Evolutionary conservation across 1,140 invertebrate genomes (phyloP).

Genomic region (Heliconius melpomene): DNA sequence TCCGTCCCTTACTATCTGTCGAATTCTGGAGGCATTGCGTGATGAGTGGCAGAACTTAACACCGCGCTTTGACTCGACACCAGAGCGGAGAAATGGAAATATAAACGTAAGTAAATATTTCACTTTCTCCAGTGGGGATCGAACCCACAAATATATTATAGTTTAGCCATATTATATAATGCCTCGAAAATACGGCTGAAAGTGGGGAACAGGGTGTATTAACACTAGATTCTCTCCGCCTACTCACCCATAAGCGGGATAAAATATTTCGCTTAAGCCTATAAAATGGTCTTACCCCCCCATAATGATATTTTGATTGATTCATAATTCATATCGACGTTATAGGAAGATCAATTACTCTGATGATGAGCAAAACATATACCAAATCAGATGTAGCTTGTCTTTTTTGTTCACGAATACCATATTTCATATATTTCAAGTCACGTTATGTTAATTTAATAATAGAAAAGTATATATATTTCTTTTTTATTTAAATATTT

Average conservation of each 20-base stretch:
- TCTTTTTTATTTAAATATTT: neutral
- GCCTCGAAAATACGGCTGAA: no score
- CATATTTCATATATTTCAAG: conserved; percentile 39
- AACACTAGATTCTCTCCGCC: neutral
- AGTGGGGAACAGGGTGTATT: neutral
- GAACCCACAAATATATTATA: no score
- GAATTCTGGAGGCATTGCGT: no score
- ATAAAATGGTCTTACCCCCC: neutral
- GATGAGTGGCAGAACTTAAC: no score
- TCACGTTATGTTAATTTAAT: conserved; percentile 41
- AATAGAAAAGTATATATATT: neutral
- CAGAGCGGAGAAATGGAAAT: no score
- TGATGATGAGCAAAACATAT: conserved; percentile 60
- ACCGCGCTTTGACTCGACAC: no score
- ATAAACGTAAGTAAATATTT: no score
- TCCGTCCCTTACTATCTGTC: no score
- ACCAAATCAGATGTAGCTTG: conserved; percentile 50
- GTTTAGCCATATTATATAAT: no score
- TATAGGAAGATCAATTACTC: conserved; percentile 67
- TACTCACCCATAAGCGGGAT: neutral
- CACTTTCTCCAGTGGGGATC: neutral
- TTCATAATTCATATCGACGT: conserved; percentile 64
- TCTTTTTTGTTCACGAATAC: conserved; percentile 47
- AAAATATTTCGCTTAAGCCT: neutral
- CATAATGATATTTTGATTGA: conserved; percentile 70